A percentile compares a stretch with the other conserved stretches of the same genome.
Conservation (phyloP, 2,888 invertebrate genomes). For the Calameuta idolon region DNA sequence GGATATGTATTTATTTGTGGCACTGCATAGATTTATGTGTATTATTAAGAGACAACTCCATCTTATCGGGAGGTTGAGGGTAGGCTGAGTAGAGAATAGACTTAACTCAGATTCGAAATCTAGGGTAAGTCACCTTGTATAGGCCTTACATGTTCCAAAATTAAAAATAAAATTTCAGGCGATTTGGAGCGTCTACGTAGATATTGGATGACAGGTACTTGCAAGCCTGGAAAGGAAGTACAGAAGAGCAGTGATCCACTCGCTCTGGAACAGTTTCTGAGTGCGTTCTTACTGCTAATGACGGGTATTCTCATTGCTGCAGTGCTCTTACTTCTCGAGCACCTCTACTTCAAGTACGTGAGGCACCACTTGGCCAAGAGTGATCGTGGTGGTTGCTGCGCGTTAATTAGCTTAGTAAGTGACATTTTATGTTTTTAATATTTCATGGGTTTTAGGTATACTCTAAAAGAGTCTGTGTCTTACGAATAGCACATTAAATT, state of each 20-base stretch:
- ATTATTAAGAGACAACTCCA: too few species aligned
- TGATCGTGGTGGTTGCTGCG: conserved; percentile 90
- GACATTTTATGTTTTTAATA: conserved; percentile 68
- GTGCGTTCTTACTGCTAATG: conserved; percentile 95
- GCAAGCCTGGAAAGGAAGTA: conserved; percentile 91
- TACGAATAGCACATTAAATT: too few species aligned
- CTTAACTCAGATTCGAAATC: too few species aligned
- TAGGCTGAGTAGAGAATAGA: too few species aligned
- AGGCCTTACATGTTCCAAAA: too few species aligned
- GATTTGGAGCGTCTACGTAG: conserved; percentile 94
- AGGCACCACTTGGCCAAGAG: conserved; percentile 88
- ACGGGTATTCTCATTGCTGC: conserved; percentile 94
- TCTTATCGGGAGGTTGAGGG: too few species aligned
- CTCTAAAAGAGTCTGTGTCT: too few species aligned
- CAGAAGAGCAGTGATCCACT: conserved; percentile 91
- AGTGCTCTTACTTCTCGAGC: conserved; percentile 87
- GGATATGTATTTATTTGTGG: too few species aligned
- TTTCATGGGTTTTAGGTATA: conserved; percentile 49
- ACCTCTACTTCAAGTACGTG: conserved; percentile 95
- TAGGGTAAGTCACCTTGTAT: too few species aligned
- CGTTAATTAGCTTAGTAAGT: conserved; percentile 92
- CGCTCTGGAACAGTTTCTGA: conserved; percentile 95
- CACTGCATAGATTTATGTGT: too few species aligned
- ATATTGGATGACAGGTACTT: conserved; percentile 98
- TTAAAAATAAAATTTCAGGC: conserved; percentile 68